These are phyloP conservation scores for Alouatta palliata DNA, from an alignment of 2,113 vertebrate species.

Conservation along the genomic window DNA sequence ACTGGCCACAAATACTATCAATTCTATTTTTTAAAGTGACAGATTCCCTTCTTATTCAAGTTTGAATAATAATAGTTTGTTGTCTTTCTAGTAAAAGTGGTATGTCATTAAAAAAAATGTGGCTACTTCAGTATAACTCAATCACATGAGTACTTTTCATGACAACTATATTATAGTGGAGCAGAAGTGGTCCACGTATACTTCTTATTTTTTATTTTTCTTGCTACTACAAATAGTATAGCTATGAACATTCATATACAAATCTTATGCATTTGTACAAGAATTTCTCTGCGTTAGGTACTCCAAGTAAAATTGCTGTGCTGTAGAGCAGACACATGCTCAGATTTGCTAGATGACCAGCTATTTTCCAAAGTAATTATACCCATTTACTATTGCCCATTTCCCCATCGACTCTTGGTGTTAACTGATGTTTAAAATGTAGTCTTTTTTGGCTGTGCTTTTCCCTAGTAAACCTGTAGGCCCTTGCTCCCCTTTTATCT, in stretches of 20 bases:
- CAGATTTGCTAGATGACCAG: neutral
- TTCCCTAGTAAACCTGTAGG: neutral
- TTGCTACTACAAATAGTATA: neutral
- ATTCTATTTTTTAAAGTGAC: neutral
- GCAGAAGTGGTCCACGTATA: neutral
- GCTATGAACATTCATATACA: neutral
- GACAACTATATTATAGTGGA: neutral
- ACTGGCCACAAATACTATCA: neutral
- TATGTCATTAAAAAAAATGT: neutral
- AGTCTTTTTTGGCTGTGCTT: neutral
- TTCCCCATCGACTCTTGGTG: neutral
- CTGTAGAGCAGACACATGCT: neutral
- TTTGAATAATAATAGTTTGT: neutral
- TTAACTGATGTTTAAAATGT: constrained; percentile 9
- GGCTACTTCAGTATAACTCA: neutral
- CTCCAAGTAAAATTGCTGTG: neutral
- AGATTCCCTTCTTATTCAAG: neutral
- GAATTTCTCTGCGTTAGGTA: constrained; percentile 4
- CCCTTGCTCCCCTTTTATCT: neutral
- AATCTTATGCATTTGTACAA: neutral
- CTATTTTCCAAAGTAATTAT: neutral
- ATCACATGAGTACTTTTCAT: neutral
- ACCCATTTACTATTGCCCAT: neutral
- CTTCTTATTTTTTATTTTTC: constrained; percentile 5
- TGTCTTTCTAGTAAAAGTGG: constrained; percentile 2